Evolutionary conservation across 2,113 vertebrate genomes (phyloP).

Genomic region (Ibidorhyncha struthersii): DNA sequence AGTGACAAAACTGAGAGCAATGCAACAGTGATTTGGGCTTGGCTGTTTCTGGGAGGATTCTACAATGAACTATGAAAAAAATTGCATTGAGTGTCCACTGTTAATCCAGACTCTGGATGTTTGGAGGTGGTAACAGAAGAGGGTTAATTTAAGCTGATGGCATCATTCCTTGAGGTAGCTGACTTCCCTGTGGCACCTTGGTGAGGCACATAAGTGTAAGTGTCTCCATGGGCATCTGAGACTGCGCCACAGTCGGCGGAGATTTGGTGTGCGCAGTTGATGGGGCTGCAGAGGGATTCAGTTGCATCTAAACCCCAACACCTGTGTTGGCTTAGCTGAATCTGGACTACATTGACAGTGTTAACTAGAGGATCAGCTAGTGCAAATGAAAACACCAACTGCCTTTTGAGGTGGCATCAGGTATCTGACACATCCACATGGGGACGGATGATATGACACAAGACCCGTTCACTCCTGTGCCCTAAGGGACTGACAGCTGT

Average conservation of each 20-base stretch:
- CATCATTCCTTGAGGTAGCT: not conserved
- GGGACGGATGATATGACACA: not conserved
- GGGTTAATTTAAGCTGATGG: not conserved
- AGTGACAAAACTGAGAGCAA: not conserved
- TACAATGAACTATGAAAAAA: not conserved
- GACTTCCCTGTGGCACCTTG: not conserved
- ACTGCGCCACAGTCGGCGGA: fast-evolving
- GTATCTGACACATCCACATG: not conserved
- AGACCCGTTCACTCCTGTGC: not conserved
- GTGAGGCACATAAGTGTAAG: not conserved
- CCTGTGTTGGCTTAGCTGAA: not conserved
- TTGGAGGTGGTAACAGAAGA: not conserved
- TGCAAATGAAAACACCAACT: not conserved
- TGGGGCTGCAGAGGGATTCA: not conserved
- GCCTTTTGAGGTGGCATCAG: not conserved
- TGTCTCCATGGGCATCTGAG: not conserved
- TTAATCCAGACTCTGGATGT: not conserved
- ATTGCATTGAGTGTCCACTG: not conserved
- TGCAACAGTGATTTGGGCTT: not conserved
- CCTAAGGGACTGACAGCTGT: not conserved
- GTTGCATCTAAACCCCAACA: not conserved
- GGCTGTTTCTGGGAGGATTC: not conserved
- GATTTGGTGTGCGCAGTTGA: not conserved
- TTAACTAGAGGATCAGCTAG: not conserved
- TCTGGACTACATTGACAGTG: not conserved